Percentiles rank a stretch among this genome's conserved stretches.
phyloP scores from a whole-genome alignment of 2,797 vertebrate species.

The Enteromius anoplus region DNA sequence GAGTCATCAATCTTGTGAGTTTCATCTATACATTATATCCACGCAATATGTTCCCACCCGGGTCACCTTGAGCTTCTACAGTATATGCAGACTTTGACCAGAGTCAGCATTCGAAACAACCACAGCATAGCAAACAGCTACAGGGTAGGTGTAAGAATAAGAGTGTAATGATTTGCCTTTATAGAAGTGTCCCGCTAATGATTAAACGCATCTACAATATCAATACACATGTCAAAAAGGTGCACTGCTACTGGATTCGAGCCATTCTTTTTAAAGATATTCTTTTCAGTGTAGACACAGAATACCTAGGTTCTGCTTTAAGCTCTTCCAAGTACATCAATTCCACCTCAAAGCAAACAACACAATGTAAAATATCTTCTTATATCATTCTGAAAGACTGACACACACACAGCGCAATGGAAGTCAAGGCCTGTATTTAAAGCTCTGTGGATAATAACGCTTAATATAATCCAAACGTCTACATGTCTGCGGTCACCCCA shows the following conservation, averaged over 20 bases:
- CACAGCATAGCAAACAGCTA: not conserved
- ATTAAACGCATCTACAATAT: not conserved
- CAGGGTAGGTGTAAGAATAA: not conserved
- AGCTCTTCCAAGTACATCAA: not conserved
- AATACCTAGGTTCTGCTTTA: not conserved
- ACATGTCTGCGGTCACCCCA: slow-evolving; percentile 29
- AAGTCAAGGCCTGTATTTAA: not conserved
- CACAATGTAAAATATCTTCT: not conserved
- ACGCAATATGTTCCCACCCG: not conserved
- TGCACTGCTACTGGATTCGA: not conserved
- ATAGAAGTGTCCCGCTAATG: not conserved
- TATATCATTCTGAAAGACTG: not conserved
- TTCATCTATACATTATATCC: not conserved
- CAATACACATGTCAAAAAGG: not conserved
- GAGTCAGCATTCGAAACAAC: not conserved
- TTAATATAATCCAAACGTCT: slow-evolving; percentile 35
- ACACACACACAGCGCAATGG: slow-evolving; percentile 4
- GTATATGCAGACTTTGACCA: not conserved
- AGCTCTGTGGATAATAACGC: slow-evolving; percentile 10
- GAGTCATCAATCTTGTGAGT: not conserved
- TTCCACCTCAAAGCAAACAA: not conserved
- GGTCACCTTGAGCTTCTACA: not conserved
- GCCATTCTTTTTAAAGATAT: not conserved
- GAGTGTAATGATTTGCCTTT: not conserved
- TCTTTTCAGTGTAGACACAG: not conserved